These are phyloP conservation scores for Ceriagrion tenellum DNA, from an alignment of 2,888 invertebrate genomes.

Conservation along the genomic window DNA sequence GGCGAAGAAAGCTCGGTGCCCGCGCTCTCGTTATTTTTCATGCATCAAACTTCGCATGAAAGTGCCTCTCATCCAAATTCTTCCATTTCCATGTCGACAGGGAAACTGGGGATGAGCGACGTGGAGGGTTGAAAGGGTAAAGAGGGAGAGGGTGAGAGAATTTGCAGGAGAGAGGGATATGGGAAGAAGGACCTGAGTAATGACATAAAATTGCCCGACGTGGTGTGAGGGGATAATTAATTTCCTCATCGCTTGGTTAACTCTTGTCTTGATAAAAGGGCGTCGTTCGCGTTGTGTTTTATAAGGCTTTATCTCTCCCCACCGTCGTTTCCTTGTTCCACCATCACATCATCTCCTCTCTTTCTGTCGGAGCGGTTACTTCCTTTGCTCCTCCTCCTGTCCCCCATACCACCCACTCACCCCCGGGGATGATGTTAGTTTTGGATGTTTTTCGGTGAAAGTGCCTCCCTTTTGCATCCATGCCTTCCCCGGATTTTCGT, in stretches of 20 bases:
- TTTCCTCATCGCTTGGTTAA: not conserved
- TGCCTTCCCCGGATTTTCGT: not conserved
- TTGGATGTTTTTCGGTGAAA: not conserved
- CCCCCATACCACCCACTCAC: not conserved
- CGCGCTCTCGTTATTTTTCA: too few relatives aligned
- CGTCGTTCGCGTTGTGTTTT: not conserved
- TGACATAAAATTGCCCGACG: slow-evolving; percentile 13
- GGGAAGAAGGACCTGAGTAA: not conserved
- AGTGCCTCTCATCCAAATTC: not conserved
- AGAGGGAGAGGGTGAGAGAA: too few relatives aligned
- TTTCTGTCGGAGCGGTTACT: too few relatives aligned
- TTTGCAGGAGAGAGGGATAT: not conserved
- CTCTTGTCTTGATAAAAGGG: slow-evolving; percentile 31
- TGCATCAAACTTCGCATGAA: too few relatives aligned
- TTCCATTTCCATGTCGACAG: not conserved
- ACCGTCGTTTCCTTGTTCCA: not conserved
- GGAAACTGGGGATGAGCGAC: not conserved
- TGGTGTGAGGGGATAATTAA: slow-evolving; percentile 16
- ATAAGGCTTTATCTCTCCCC: not conserved
- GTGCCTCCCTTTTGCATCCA: not conserved
- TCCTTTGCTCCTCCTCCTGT: not conserved
- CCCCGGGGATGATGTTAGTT: not conserved
- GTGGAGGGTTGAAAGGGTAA: not conserved
- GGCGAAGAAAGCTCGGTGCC: not conserved
- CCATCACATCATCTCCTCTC: too few relatives aligned